phyloP scores from a whole-genome alignment of 2,888 invertebrate species.

The Ctena decussata region DNA sequence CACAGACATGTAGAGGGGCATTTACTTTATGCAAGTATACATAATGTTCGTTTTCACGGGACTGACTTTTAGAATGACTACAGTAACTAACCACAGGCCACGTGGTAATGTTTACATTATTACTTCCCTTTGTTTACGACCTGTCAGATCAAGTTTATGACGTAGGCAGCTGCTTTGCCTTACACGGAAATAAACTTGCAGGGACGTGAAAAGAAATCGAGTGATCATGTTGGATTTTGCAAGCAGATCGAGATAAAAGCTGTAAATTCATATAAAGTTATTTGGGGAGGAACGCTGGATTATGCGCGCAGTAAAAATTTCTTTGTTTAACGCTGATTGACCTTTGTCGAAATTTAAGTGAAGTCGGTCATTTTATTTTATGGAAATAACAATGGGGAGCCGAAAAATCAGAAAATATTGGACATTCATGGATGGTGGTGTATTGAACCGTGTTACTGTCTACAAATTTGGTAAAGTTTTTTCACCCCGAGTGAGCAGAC shows the following conservation, averaged over 20 bases:
- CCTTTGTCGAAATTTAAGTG: too few relatives aligned
- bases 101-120: too few relatives aligned
- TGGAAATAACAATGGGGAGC: neutral
- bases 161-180: conserved; percentile 1
- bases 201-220: conserved; percentile 25
- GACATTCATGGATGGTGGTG: neutral
- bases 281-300: too few relatives aligned
- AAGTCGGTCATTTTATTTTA: neutral
- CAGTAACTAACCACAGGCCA: too few relatives aligned
- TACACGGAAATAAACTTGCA: conserved; percentile 25
- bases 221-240: neutral
- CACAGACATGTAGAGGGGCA: too few relatives aligned
- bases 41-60: too few relatives aligned
- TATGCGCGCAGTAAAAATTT: too few relatives aligned
- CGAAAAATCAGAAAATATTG: neutral
- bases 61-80: too few relatives aligned
- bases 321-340: too few relatives aligned
- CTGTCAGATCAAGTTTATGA: conserved; percentile 36
- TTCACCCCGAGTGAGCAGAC: conserved; percentile 29
- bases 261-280: too few relatives aligned
- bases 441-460: conserved; percentile 15
- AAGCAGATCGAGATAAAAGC: neutral
- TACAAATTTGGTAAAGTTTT: conserved; percentile 56
- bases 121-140: conserved; percentile 19
- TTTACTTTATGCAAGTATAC: too few relatives aligned